Percentiles rank a stretch among this genome's conserved stretches.
Evolutionary conservation across 2,797 vertebrate species (phyloP).

Genomic region (Urocyon cinereoargenteus): DNA sequence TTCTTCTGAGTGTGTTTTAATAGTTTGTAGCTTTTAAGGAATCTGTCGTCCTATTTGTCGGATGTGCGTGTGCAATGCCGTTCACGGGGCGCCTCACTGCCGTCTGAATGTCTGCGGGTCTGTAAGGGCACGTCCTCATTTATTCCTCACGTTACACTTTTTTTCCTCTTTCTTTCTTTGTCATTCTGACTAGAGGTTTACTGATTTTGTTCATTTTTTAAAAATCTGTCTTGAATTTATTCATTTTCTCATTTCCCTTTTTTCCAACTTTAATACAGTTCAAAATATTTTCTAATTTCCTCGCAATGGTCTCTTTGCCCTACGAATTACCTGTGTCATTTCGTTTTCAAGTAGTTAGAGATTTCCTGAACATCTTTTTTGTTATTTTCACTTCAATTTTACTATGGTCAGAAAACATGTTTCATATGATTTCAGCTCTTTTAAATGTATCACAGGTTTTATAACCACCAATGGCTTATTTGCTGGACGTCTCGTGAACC

Average conservation of each 20-base stretch:
- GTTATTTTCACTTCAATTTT: neutral
- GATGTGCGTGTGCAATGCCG: rapidly evolving
- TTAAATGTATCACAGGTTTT: neutral
- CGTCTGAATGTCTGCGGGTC: too few species aligned
- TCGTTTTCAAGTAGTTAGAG: neutral
- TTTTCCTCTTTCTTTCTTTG: neutral
- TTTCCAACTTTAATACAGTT: neutral
- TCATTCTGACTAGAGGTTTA: neutral
- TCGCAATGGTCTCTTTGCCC: neutral
- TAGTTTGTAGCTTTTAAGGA: neutral
- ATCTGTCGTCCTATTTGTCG: neutral
- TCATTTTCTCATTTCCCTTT: neutral
- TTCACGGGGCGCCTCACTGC: neutral
- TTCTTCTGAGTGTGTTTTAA: neutral
- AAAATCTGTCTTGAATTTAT: neutral
- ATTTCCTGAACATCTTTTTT: neutral
- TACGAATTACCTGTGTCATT: neutral
- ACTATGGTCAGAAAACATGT: neutral
- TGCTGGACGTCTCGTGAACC: neutral
- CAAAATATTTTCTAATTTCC: neutral
- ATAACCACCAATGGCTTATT: neutral
- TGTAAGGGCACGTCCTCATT: neutral
- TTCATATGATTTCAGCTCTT: neutral
- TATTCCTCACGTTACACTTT: rapidly evolving
- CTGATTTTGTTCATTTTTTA: neutral